Conservation (phyloP, 2,113 vertebrate species). For the Paraplagusia blochii region DNA sequence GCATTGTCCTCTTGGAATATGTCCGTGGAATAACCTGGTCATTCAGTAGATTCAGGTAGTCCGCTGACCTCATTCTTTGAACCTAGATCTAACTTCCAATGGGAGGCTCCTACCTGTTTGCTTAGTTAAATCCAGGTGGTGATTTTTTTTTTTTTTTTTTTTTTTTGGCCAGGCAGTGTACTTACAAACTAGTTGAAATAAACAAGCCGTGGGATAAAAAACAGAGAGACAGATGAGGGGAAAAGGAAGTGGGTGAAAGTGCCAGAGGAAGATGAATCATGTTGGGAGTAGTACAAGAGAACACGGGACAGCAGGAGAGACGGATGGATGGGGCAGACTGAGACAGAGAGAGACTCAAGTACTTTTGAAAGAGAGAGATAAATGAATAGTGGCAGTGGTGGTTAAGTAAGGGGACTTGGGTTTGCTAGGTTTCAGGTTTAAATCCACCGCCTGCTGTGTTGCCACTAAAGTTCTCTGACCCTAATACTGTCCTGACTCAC, state of each 20-base stretch:
- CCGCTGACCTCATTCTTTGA: no score
- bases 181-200: slow-evolving; percentile 12
- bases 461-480: no score
- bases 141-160: slow-evolving; percentile 11
- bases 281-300: slow-evolving; percentile 27
- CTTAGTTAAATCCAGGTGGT: no score
- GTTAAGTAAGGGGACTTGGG: no score
- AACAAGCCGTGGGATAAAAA: slow-evolving; percentile 21
- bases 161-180: slow-evolving; percentile 16
- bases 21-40: no score
- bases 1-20: no score
- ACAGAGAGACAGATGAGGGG: slow-evolving; percentile 8
- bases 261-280: slow-evolving; percentile 35
- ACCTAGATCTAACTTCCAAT: slow-evolving; percentile 9
- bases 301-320: neutral
- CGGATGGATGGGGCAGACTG: slow-evolving; percentile 9
- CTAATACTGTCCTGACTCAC: no score
- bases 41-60: no score
- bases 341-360: neutral
- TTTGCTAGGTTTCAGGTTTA: no score
- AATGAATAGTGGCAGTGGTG: no score
- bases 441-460: no score
- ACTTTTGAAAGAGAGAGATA: neutral
- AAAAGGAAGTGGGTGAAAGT: slow-evolving; percentile 6
- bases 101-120: no score